Evolutionary conservation across 2,113 vertebrate genomes (phyloP), one percentile per base, ranked within the genome.

Genomic region (Mesitornis unicolor): DNA sequence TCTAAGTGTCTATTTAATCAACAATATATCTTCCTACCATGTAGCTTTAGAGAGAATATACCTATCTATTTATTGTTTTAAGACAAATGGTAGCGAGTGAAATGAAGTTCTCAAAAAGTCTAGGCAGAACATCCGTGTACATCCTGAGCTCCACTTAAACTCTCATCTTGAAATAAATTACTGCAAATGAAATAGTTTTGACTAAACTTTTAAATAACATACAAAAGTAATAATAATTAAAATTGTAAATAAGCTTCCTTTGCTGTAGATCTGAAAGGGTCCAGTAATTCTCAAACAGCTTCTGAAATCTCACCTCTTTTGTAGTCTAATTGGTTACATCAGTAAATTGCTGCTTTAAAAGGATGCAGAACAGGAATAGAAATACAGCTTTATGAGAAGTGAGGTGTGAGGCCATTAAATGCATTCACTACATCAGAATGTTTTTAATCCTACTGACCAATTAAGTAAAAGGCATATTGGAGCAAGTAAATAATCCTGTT

Each of bases 341-440:
- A 31, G 88, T 95, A 96, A 97, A 95, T 95, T 91, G 63, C 91
- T 60, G 63, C 74, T 97, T 97, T 96, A 97, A 97, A 96, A 97
- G 93, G 90, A 87, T 85, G 65, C 91, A 95, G 96, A 94, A 53
- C 87, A 97, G 97, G 91, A 96, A 96, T 93, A 90, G 90, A 95
- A 92, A 75, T 69, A 40, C n/a, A 69, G 75, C 76, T 97, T 97
- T 94, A 95, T 89, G 63, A 89, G 89, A 95, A 92, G 85, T 95
- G 95, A 97, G 97, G 97, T 98, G 97, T 97, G 96, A 98, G 96
- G 75, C 69, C 86, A 81, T 97, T 98, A 98, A 98, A 96, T 60
- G 74, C 70, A 71, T 79, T 89, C 96, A 89, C 87, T 79, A 33
- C 70, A 94, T 91, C 85, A 95, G 73, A 92, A 91, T 71, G 74